Conservation (phyloP, 2,113 vertebrate species). For the Dasyurus viverrinus region DNA sequence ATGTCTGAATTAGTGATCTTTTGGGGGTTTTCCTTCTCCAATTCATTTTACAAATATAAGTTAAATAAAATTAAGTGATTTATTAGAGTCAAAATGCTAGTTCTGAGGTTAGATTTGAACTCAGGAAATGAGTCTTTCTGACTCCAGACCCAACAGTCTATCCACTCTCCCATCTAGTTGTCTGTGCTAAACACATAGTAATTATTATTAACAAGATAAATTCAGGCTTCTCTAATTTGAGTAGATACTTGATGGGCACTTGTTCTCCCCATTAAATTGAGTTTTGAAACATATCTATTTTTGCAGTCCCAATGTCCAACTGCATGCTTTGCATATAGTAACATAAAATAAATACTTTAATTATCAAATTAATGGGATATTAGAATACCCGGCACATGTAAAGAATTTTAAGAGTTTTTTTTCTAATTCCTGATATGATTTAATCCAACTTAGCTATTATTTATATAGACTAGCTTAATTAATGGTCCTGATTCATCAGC, state of each 20-base stretch:
- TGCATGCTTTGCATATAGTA: neutral
- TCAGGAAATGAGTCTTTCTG: neutral
- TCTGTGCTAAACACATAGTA: neutral
- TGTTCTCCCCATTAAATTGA: neutral
- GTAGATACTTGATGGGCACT: neutral
- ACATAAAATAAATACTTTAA: neutral
- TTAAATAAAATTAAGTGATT: neutral
- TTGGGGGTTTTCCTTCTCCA: neutral
- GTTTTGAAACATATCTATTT: neutral
- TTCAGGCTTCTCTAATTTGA: neutral
- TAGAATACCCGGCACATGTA: neutral
- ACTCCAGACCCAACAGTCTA: neutral
- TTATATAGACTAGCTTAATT: neutral
- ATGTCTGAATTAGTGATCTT: neutral
- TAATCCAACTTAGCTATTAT: neutral
- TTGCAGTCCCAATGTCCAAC: neutral
- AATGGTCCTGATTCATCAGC: neutral
- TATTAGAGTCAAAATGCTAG: neutral
- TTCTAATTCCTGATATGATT: neutral
- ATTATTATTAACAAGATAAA: neutral
- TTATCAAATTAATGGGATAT: neutral
- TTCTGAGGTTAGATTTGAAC: neutral
- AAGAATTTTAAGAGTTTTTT: neutral
- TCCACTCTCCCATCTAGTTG: neutral
- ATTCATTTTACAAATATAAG: neutral